Evolutionary conservation across 2,888 invertebrate genomes (phyloP).

Genomic region (Seira musarum): DNA sequence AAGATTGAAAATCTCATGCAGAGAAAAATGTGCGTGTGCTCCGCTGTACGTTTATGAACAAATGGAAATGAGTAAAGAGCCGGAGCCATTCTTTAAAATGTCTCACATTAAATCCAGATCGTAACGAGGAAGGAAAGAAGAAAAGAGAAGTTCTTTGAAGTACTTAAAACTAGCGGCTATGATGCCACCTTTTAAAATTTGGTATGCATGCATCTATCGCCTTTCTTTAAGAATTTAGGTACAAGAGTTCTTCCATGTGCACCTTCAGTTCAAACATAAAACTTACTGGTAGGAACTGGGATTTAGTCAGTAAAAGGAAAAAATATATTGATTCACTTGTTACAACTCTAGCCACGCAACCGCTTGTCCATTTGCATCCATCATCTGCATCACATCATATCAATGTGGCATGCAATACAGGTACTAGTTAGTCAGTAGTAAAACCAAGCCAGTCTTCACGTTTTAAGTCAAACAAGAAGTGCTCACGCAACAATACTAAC

Average conservation of each 20-base stretch:
- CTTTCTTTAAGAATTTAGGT: not conserved
- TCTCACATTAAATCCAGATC: not conserved
- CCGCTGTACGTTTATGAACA: not conserved
- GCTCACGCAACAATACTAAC: not conserved
- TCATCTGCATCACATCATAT: not conserved
- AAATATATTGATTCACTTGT: not conserved
- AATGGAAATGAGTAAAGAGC: not conserved
- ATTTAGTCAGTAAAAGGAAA: not conserved
- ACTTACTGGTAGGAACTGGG: too few species aligned
- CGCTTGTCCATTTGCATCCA: not conserved
- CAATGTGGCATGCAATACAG: not conserved
- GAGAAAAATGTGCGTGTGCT: slow-evolving; percentile 6
- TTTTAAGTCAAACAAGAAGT: not conserved
- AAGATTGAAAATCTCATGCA: not conserved
- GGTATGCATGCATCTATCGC: not conserved
- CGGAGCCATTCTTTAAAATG: not conserved
- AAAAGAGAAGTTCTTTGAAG: not conserved
- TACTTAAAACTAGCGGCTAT: not conserved
- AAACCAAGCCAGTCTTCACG: not conserved
- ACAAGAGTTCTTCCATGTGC: not conserved
- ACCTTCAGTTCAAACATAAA: too few species aligned
- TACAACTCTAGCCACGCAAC: not conserved
- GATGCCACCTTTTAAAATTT: slow-evolving; percentile 13
- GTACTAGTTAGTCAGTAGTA: not conserved
- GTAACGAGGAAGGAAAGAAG: not conserved